These are phyloP conservation scores for Yponomeuta malinellus DNA, from an alignment of 2,888 invertebrate genomes.

Conservation along the genomic window DNA sequence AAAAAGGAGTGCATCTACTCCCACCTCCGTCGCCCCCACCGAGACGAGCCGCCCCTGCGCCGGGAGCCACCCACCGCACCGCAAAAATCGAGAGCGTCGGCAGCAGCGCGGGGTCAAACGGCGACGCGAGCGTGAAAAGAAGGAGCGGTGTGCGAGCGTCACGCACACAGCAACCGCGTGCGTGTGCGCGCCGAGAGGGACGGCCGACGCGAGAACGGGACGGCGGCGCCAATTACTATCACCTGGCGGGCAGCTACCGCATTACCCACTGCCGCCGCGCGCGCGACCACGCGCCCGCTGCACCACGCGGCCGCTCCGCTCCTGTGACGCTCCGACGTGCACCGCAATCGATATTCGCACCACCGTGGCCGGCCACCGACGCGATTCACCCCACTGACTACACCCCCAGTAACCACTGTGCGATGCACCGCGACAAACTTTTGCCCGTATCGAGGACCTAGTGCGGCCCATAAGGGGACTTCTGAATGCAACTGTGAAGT, in stretches of 20 bases:
- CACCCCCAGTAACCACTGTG: not conserved
- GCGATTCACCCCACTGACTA: slow-evolving; percentile 35
- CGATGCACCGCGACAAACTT: slow-evolving; percentile 33
- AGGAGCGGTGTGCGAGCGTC: slow-evolving; percentile 65
- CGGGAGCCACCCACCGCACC: slow-evolving; percentile 78
- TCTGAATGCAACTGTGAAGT: slow-evolving; percentile 67
- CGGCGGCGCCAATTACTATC: slow-evolving; percentile 78
- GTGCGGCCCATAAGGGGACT: slow-evolving; percentile 35
- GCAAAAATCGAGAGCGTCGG: slow-evolving; percentile 79
- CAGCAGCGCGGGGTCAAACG: slow-evolving; percentile 72
- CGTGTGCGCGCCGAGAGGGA: slow-evolving; percentile 72
- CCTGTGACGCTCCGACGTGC: slow-evolving; percentile 48
- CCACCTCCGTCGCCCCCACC: slow-evolving; percentile 66
- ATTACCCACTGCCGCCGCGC: slow-evolving; percentile 77
- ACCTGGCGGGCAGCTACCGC: slow-evolving; percentile 79
- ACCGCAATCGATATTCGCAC: slow-evolving; percentile 53
- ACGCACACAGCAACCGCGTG: slow-evolving; percentile 56
- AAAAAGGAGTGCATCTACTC: slow-evolving; percentile 74
- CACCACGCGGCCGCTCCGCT: slow-evolving; percentile 63
- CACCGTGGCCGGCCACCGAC: slow-evolving; percentile 8
- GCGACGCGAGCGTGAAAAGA: slow-evolving; percentile 74
- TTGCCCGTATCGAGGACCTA: slow-evolving; percentile 32
- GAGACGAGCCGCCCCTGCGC: slow-evolving; percentile 67
- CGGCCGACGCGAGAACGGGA: slow-evolving; percentile 69
- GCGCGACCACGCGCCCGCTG: slow-evolving; percentile 77